A percentile compares a stretch with the other conserved stretches of the same genome.
phyloP scores from a whole-genome alignment of 2,888 invertebrate genomes.

The Lasiommata megera region DNA sequence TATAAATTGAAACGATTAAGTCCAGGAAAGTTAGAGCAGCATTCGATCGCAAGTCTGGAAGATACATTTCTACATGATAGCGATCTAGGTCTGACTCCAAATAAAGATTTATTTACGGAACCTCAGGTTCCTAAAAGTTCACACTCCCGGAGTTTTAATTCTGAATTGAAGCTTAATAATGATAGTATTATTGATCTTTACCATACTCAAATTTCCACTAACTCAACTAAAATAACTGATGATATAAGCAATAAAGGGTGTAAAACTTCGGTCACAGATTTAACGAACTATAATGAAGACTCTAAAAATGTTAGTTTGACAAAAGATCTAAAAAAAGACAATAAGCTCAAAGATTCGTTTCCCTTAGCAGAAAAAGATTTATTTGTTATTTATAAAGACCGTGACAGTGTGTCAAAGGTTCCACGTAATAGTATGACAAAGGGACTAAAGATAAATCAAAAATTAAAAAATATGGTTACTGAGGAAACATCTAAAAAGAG shows the following conservation, averaged over 20 bases:
- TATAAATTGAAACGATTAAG: constrained; percentile 56
- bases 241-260: constrained; percentile 14
- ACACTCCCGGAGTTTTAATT: not conserved
- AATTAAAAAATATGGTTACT: constrained; percentile 3
- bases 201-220: constrained; percentile 41
- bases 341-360: constrained; percentile 32
- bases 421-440: constrained; percentile 32
- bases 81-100: not conserved
- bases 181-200: constrained; percentile 50
- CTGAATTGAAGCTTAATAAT: constrained; percentile 30
- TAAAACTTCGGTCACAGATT: constrained; percentile 27
- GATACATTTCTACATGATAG: constrained; percentile 16
- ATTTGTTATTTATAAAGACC: constrained; percentile 59
- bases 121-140: not conserved
- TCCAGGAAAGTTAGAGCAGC: constrained; percentile 49
- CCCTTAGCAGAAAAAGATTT: constrained; percentile 51
- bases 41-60: constrained; percentile 43
- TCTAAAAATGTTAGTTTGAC: constrained; percentile 28
- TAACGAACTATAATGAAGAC: constrained; percentile 27
- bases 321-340: constrained; percentile 28
- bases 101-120: not conserved
- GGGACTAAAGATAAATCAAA: constrained; percentile 7
- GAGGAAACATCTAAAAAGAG: constrained; percentile 4
- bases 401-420: no score
- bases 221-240: constrained; percentile 39